phyloP scores from a whole-genome alignment of 2,888 invertebrate species.

The Chymomyza amoena region DNA sequence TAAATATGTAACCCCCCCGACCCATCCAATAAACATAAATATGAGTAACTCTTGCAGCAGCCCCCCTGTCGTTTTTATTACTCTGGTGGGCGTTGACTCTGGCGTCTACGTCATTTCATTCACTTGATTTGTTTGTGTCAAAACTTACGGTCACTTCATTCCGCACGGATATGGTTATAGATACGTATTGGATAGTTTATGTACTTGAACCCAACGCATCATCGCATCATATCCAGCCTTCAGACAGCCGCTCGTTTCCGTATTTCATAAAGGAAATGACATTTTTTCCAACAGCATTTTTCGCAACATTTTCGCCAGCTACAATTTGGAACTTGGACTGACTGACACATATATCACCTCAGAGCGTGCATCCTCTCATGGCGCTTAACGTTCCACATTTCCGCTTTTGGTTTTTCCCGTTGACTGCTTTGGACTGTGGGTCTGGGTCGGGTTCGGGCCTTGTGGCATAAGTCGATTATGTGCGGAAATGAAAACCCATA shows the following conservation, averaged over 20 bases:
- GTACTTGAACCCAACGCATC: constrained; percentile 9
- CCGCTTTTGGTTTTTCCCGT: constrained; percentile 78
- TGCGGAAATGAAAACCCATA: constrained; percentile 78
- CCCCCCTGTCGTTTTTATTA: constrained; percentile 60
- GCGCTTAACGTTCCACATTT: constrained; percentile 76
- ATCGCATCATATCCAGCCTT: constrained; percentile 10
- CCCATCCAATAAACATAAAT: constrained; percentile 65
- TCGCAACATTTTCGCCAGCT: constrained; percentile 26
- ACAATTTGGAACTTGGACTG: background rate
- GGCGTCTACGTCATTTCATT: constrained; percentile 14
- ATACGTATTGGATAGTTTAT: constrained; percentile 38
- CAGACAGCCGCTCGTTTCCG: constrained; percentile 55
- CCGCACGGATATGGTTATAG: constrained; percentile 34
- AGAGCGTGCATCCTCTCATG: constrained; percentile 37
- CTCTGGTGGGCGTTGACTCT: constrained; percentile 17
- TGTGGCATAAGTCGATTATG: constrained; percentile 63
- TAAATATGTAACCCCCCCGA: constrained; percentile 7
- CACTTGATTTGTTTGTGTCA: constrained; percentile 65
- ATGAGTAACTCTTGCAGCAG: constrained; percentile 16
- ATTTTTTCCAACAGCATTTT: constrained; percentile 55
- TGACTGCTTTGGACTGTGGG: constrained; percentile 79
- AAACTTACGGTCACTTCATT: constrained; percentile 24
- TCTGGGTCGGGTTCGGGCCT: constrained; percentile 12
- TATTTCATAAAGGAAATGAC: constrained; percentile 68
- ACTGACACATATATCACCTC: constrained; percentile 64